Base-by-base conservation (phyloP, 2,113 vertebrate genomes). In the Lepisosteus osseus region DNA sequence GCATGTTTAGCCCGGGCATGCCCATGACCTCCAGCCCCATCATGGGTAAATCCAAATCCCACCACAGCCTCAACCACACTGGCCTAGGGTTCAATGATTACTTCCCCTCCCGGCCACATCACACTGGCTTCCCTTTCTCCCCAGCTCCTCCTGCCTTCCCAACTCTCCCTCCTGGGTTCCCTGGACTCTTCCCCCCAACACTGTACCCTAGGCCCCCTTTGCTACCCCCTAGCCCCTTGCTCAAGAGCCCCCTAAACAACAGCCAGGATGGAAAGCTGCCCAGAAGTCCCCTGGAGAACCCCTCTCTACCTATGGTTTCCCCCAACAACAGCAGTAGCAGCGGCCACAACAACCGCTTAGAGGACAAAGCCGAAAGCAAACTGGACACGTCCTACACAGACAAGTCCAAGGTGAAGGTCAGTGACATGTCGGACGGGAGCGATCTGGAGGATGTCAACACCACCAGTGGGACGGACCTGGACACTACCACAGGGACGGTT, bases 401-500 rank as follows among this genome's bases (percentile, higher is more conserved):
- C 57, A 96, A 97, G 84, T 84, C 88, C 78, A 97, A 96, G 86
- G 86, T 92, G 8, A 94, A 97, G 90, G 89, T 93, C 84, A 94
- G 92, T 0, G 97, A 99, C 76, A 72, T 96, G 86, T 99, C 97
- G 0, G 97, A 99, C 0, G 95, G 93, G 70, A 99, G 97, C 1
- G 97, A 99, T 90, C 94, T 99, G n/a, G 97, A 99, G 90, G 97
- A 99, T 0, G 80, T 98, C 78, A 99, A 98, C 77, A 99, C 96
- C 3, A 98, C 97, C 42, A 98, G 96, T 0, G 97, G 97, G 54
- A 99, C 97, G 0, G 97, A 99, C 80, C 88, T 98, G 86, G 97
- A 99, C 82, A 98, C 96, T 66, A 99, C 94, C 70, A 98, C 97
- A 0, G 97, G 97, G 75, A 95, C 96, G 0, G 96, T 95, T 54